Evolutionary conservation across 2,113 vertebrate species (phyloP), one percentile per base, ranked within the genome.

Genomic region (Tiliqua scincoides): DNA sequence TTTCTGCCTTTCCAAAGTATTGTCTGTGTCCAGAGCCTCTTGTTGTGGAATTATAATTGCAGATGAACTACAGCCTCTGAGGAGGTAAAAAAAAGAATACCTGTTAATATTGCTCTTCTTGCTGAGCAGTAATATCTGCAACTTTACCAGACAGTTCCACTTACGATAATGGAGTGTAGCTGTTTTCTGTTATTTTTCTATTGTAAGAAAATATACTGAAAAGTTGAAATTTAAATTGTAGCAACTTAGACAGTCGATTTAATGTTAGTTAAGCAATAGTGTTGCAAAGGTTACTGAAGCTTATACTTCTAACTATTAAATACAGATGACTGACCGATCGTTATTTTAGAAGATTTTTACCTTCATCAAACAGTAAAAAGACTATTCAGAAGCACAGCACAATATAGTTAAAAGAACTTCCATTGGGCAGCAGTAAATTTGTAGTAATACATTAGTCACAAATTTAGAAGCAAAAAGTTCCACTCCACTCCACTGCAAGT

Each of bases 41-140:
- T 98, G 95, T 87, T 98, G 96, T 89, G 98, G 96, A 96, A 98
- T 96, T 96, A 97, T 97, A 96, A 96, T 96, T 87, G 98, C 96
- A 95, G 99, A 96, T 91, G 98, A 97, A 96, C 98, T 97, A 96
- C 97, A 98, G 95, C 97, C 98, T 98, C 98, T 99, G 96, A 82
- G 88, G 93, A 88, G 91, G 93, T 2, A 96, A 95, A 91, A 73
- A 94, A 81, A 63, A 27, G 74, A 85, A 86, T 12, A 96, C 25
- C 43, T 48, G 43, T 48, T 48, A 48, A 48, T 48, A 48, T 48
- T 48, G 43, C 43, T 48, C 43, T 15, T 95, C 96, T 15, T 57
- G 75, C 8, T 85, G 25, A 90, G 86, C 37, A 12, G 68, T 18
- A 91, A 94, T 61, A 65, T 63, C 84, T 27, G 32, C 30, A 62